Conservation (phyloP, 2,113 vertebrate species). For the Seriola dumerili region DNA sequence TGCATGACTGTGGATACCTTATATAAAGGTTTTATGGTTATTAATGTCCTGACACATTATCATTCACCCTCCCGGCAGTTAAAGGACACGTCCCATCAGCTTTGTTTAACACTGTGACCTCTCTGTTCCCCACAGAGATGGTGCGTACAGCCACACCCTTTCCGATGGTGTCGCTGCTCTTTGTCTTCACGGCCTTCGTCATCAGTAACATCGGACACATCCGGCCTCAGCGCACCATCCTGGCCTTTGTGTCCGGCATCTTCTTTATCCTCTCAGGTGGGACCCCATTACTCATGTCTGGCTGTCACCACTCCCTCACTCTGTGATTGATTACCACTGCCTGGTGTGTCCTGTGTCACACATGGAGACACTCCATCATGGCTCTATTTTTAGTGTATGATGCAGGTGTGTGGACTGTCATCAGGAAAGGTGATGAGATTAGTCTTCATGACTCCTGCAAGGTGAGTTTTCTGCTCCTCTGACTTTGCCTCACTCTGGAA, state of each 20-base stretch:
- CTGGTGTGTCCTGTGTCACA: constrained; percentile 54
- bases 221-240: constrained; percentile 95
- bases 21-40: background rate
- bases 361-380: constrained; percentile 46
- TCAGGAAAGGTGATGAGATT: constrained; percentile 26
- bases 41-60: background rate
- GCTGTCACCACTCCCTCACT: constrained; percentile 22
- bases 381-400: constrained; percentile 63
- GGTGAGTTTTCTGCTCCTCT: constrained; percentile 2
- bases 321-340: constrained; percentile 54
- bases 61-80: background rate
- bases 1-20: background rate
- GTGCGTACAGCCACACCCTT: constrained; percentile 96
- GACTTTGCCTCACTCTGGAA: constrained; percentile 4
- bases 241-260: constrained; percentile 98
- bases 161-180: constrained; percentile 97
- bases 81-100: constrained; percentile 17
- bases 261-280: constrained; percentile 98
- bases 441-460: background rate
- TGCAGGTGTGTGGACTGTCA: constrained; percentile 44
- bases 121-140: constrained; percentile 88
- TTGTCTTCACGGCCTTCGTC: constrained; percentile 98
- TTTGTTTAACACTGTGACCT: constrained; percentile 40
- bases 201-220: constrained; percentile 97
- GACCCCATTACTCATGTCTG: constrained; percentile 44